Evolutionary conservation across 2,797 vertebrate genomes (phyloP).

Genomic region (Siniperca undulata): DNA sequence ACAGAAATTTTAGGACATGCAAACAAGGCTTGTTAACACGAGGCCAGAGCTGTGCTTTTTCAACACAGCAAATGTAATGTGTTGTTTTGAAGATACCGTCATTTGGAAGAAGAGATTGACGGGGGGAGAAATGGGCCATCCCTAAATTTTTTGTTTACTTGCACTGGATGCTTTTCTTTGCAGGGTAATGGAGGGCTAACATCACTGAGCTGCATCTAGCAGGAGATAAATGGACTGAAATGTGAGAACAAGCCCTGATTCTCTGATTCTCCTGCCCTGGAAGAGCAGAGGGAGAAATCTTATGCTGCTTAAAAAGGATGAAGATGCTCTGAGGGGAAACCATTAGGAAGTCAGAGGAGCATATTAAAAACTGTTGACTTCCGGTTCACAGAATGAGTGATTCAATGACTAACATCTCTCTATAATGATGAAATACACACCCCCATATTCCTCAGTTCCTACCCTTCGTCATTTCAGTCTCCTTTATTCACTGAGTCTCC

Average conservation of each 20-base stretch:
- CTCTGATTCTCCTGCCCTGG: constrained; percentile 51
- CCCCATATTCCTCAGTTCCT: constrained; percentile 40
- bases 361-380: constrained; percentile 72
- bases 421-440: constrained; percentile 53
- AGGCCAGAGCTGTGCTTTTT: constrained; percentile 36
- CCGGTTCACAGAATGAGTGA: constrained; percentile 60
- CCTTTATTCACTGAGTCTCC: constrained; percentile 40
- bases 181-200: constrained; percentile 79
- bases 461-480: constrained; percentile 35
- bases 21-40: constrained; percentile 69
- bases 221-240: constrained; percentile 83
- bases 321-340: constrained; percentile 60
- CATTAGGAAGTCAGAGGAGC: constrained; percentile 59
- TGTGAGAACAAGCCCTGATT: constrained; percentile 80
- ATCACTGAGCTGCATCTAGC: constrained; percentile 79
- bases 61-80: constrained; percentile 6
- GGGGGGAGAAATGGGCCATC: constrained; percentile 65
- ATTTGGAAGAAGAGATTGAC: constrained; percentile 50
- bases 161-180: constrained; percentile 68
- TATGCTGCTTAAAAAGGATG: constrained; percentile 70
- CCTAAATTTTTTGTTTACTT: constrained; percentile 76
- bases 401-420: constrained; percentile 57
- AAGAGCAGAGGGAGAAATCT: constrained; percentile 65
- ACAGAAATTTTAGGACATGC: constrained; percentile 58
- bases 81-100: constrained; percentile 52